These are phyloP conservation scores for Cordilura impudica DNA, from an alignment of 2,888 invertebrate species.

Conservation along the genomic window DNA sequence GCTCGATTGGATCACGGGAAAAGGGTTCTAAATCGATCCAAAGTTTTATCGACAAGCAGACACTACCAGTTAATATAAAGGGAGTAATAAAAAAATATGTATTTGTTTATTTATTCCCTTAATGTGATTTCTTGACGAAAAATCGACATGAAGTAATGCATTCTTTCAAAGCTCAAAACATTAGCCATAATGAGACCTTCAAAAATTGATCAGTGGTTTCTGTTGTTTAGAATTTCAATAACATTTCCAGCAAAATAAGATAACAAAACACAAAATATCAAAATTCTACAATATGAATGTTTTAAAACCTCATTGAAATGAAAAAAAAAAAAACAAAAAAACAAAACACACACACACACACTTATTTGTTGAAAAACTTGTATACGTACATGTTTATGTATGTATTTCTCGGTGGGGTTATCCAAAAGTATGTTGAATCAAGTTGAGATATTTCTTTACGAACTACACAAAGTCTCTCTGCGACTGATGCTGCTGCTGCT, in stretches of 20 bases:
- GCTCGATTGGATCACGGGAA: too few relatives aligned
- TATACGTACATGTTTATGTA: constrained; percentile 39
- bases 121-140: too few relatives aligned
- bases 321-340: not conserved
- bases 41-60: too few relatives aligned
- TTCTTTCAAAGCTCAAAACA: not conserved
- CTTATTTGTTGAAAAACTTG: constrained; percentile 18
- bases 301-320: not conserved
- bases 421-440: constrained; percentile 15
- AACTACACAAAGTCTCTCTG: not conserved
- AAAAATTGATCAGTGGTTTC: constrained; percentile 9
- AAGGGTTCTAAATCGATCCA: too few relatives aligned
- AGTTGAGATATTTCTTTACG: not conserved
- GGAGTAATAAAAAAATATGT: too few relatives aligned
- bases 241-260: constrained; percentile 28
- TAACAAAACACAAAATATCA: constrained; percentile 1
- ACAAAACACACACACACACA: not conserved
- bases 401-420: constrained; percentile 1
- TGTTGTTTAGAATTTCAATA: constrained; percentile 47
- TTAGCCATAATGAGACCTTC: constrained; percentile 16
- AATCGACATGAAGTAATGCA: not conserved
- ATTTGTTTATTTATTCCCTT: too few relatives aligned
- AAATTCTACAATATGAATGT: constrained; percentile 2
- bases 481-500: not conserved
- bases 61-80: too few relatives aligned